Conservation (phyloP, 2,888 invertebrate species). For the Cabera pusaria region DNA sequence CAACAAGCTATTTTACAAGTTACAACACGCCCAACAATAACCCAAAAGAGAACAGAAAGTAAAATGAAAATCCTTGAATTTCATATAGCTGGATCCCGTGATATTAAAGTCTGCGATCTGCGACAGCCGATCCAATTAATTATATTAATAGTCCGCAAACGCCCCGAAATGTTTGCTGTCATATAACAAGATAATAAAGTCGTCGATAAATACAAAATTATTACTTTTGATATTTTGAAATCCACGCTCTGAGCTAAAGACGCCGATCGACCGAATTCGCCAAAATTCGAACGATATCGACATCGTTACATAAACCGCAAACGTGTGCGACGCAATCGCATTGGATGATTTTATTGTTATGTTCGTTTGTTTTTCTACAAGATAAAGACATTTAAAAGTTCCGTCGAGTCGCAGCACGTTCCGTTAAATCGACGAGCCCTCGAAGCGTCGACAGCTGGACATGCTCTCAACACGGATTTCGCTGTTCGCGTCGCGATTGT, state of each 20-base stretch:
- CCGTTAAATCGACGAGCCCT: conserved; percentile 19
- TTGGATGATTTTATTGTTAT: conserved; percentile 52
- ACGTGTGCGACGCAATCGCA: conserved; percentile 45
- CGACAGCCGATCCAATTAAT: conserved; percentile 40
- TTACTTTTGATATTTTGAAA: conserved; percentile 53
- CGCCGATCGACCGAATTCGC: conserved; percentile 52
- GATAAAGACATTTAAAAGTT: conserved; percentile 56
- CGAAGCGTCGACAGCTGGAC: conserved; percentile 24
- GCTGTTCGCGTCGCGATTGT: conserved; percentile 39
- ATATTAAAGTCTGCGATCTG: conserved; percentile 34
- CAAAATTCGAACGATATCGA: conserved; percentile 52
- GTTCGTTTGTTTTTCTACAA: conserved; percentile 48
- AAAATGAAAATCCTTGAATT: conserved; percentile 36
- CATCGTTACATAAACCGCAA: conserved; percentile 55
- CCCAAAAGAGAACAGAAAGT: conserved; percentile 34
- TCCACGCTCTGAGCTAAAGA: conserved; percentile 42
- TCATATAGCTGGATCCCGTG: conserved; percentile 37
- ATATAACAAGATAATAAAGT: conserved; percentile 40
- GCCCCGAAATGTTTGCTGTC: conserved; percentile 34
- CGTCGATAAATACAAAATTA: conserved; percentile 41
- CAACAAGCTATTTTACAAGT: conserved; percentile 35
- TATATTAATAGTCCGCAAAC: conserved; percentile 41
- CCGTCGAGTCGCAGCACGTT: conserved; percentile 32
- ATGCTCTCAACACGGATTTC: conserved; percentile 42
- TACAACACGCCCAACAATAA: conserved; percentile 40